A percentile compares a stretch with the other conserved stretches of the same genome.
Evolutionary conservation across 1,140 invertebrate genomes (phyloP).

Genomic region (Heliconius hermathena): DNA sequence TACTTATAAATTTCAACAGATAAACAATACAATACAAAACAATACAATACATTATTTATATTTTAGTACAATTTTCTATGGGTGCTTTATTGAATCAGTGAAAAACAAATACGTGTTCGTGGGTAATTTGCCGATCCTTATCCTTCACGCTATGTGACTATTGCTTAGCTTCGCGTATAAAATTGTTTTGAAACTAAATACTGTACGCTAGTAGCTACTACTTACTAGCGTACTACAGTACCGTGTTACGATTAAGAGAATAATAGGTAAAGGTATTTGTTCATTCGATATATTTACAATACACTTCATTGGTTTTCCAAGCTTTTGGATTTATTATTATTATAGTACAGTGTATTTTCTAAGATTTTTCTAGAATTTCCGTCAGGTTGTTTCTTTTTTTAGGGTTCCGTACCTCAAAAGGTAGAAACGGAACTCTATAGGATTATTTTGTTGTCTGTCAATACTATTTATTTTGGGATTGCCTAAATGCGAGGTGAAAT

Average conservation of each 20-base stretch:
- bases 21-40: conserved; percentile 13
- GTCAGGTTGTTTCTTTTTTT: too few relatives aligned
- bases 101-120: conserved; percentile 37
- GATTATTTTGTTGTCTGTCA: too few relatives aligned
- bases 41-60: conserved; percentile 6
- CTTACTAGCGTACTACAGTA: too few relatives aligned
- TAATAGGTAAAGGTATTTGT: neutral
- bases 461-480: too few relatives aligned
- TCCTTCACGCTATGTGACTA: conserved; percentile 38
- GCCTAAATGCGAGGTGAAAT: too few relatives aligned
- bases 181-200: conserved; percentile 21
- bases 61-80: conserved; percentile 7
- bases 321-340: neutral
- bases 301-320: neutral
- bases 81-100: conserved; percentile 37
- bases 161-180: conserved; percentile 25
- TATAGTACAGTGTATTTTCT: too few relatives aligned
- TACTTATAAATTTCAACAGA: conserved; percentile 25
- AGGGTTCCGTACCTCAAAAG: too few relatives aligned
- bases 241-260: conserved; percentile 8
- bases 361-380: too few relatives aligned
- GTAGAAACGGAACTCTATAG: too few relatives aligned
- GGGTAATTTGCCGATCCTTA: conserved; percentile 38
- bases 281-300: neutral
- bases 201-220: neutral